These are phyloP conservation scores for Gorsachius magnificus DNA, from an alignment of 2,797 vertebrate genomes.

Conservation along the genomic window DNA sequence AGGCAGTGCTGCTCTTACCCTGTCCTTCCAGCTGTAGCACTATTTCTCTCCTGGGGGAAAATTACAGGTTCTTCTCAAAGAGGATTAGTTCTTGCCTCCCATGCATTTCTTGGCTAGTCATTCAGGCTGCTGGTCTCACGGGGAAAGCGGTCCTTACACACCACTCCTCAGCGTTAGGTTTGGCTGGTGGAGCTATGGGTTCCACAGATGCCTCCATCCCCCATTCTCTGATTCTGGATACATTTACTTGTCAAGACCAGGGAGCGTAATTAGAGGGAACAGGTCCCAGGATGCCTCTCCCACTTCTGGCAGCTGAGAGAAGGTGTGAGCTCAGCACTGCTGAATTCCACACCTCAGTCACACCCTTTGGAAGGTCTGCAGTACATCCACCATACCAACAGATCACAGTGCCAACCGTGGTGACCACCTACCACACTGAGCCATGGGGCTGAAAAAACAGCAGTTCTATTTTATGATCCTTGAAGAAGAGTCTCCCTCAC, in stretches of 20 bases:
- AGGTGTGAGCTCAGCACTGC: constrained; percentile 37
- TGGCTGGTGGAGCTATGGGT: neutral
- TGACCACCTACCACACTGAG: neutral
- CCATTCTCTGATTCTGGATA: neutral
- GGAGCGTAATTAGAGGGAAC: constrained; percentile 44
- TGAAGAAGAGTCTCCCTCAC: neutral
- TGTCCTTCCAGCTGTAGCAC: neutral
- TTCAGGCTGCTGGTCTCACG: neutral
- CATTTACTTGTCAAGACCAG: constrained; percentile 39
- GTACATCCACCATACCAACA: neutral
- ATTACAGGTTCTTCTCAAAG: constrained; percentile 13
- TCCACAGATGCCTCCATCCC: neutral
- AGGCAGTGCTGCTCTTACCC: constrained; percentile 13
- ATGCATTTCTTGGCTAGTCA: neutral
- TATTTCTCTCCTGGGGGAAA: neutral
- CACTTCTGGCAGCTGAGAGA: constrained; percentile 39
- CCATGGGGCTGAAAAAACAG: neutral
- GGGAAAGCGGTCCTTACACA: neutral
- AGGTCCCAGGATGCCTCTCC: constrained; percentile 48
- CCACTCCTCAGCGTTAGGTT: neutral
- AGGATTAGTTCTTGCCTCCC: neutral
- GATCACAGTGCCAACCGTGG: neutral
- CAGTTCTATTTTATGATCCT: neutral
- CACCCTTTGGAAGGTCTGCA: constrained; percentile 25
- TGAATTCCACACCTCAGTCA: constrained; percentile 40